Conservation (phyloP, 2,113 vertebrate genomes). For the Ceyx cyanopectus region DNA sequence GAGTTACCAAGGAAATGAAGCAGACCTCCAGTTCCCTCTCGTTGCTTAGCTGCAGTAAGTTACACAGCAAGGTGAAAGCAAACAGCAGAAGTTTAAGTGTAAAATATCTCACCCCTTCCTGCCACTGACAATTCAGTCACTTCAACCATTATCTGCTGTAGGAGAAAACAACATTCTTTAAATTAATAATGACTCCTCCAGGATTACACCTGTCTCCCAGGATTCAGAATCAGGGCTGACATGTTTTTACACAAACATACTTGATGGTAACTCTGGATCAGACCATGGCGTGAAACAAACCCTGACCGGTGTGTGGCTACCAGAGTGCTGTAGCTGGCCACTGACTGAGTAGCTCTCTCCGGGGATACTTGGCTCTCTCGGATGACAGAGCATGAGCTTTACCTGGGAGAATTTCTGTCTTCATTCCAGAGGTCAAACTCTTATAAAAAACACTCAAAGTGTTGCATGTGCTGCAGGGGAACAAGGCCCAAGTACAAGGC, state of each 20-base stretch:
- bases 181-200: not conserved
- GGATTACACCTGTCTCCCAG: not conserved
- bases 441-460: too few relatives aligned
- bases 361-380: not conserved
- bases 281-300: not conserved
- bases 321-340: not conserved
- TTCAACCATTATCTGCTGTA: not conserved
- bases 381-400: rapidly evolving
- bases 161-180: not conserved
- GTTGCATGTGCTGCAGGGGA: rapidly evolving
- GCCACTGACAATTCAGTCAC: not conserved
- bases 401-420: not conserved
- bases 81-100: not conserved
- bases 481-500: not conserved
- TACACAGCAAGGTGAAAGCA: not conserved
- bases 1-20: not conserved
- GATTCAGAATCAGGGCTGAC: not conserved
- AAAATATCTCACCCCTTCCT: too few relatives aligned
- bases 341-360: not conserved
- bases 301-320: not conserved
- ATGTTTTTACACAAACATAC: not conserved
- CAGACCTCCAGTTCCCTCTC: not conserved
- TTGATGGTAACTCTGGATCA: not conserved
- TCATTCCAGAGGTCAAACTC: not conserved
- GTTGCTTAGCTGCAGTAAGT: not conserved